A percentile compares a stretch with the other conserved stretches of the same genome.
phyloP scores from a whole-genome alignment of 2,888 invertebrate species.

The Homarus gammarus region DNA sequence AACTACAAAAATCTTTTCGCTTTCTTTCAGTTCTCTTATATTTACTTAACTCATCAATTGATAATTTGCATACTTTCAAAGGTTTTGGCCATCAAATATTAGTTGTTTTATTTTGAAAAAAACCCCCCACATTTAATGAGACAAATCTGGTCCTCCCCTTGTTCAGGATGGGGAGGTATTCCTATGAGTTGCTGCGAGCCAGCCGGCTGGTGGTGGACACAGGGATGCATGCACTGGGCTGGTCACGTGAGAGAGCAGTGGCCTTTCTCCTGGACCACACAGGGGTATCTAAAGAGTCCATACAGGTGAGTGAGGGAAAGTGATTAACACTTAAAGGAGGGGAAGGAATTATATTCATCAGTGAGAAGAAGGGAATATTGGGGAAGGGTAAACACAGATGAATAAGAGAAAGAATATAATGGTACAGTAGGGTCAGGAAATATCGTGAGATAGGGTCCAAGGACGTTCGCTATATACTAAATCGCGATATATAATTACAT shows the following conservation, averaged over 20 bases:
- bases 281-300: conserved; percentile 75
- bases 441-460: no score
- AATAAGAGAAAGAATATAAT: neutral
- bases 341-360: neutral
- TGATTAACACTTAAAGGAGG: neutral
- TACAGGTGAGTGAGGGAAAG: conserved; percentile 58
- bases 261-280: conserved; percentile 78
- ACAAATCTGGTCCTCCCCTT: neutral
- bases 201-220: conserved; percentile 79
- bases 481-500: no score
- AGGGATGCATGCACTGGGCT: conserved; percentile 79
- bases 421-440: no score
- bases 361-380: neutral
- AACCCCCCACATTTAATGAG: neutral
- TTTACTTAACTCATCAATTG: no score
- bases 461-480: no score
- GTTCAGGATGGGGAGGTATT: conserved; percentile 55
- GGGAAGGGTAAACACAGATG: neutral
- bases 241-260: conserved; percentile 78
- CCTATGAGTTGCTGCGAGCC: conserved; percentile 78
- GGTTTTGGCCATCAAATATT: no score
- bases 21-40: no score
- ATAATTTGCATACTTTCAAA: no score
- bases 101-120: no score
- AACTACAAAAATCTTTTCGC: no score